Conservation (phyloP, 2,888 invertebrate genomes). For the Eupithecia exiguata region DNA sequence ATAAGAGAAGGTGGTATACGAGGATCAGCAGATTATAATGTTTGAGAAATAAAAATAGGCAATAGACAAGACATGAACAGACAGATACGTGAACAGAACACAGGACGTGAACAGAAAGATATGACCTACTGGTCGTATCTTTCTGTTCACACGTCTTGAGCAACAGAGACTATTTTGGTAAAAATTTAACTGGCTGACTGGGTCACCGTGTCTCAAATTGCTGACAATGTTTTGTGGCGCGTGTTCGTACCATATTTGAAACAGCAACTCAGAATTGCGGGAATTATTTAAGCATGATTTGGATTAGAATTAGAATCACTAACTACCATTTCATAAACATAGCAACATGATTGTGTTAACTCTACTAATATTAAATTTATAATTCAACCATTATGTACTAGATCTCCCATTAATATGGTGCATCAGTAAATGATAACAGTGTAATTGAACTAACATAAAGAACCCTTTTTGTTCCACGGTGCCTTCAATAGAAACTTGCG, state of each 20-base stretch:
- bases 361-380: not conserved
- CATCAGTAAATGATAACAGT: slow-evolving; percentile 73
- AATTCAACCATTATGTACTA: not conserved
- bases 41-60: too few species aligned
- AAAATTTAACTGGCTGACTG: too few species aligned
- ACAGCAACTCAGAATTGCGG: not conserved
- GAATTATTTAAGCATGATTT: not conserved
- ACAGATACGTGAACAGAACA: too few species aligned
- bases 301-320: not conserved
- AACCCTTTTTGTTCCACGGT: slow-evolving; percentile 64
- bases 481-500: slow-evolving; percentile 68
- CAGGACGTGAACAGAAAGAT: too few species aligned
- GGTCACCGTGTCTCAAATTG: too few species aligned
- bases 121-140: too few species aligned
- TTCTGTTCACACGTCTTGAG: too few species aligned
- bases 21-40: not conserved
- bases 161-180: too few species aligned
- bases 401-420: slow-evolving; percentile 32
- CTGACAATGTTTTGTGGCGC: too few species aligned
- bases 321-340: slow-evolving; percentile 1
- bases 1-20: too few species aligned
- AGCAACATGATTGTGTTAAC: not conserved
- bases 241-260: not conserved
- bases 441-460: slow-evolving; percentile 52
- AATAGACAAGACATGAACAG: too few species aligned